A percentile compares a stretch with the other conserved stretches of the same genome.
These are phyloP conservation scores for Cantharis lateralis DNA, from an alignment of 2,888 invertebrate species.

Conservation along the genomic window DNA sequence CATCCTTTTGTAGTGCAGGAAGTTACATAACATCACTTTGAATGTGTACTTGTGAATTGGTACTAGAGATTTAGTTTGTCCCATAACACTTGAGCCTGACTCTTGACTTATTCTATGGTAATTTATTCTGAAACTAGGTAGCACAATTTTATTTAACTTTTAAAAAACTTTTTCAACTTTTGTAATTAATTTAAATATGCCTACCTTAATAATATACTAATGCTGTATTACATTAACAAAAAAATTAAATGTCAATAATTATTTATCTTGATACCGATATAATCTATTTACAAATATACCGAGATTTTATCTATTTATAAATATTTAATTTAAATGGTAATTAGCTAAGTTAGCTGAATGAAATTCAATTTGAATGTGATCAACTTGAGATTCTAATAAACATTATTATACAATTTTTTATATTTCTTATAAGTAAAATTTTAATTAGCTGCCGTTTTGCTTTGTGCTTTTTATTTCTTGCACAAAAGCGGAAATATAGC, in stretches of 20 bases:
- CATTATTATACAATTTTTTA: not conserved
- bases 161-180: not conserved
- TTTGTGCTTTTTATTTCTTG: not conserved
- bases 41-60: slow-evolving; percentile 22
- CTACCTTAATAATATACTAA: not conserved
- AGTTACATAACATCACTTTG: slow-evolving; percentile 22
- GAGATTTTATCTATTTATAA: too few species aligned
- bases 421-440: not conserved
- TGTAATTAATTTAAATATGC: not conserved
- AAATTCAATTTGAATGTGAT: too few species aligned
- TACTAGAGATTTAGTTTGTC: slow-evolving; percentile 22
- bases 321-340: too few species aligned
- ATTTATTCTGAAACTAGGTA: slow-evolving; percentile 23
- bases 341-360: too few species aligned
- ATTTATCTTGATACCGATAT: not conserved
- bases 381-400: too few species aligned
- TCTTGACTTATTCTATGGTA: slow-evolving; percentile 26
- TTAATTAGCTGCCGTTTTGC: not conserved
- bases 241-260: not conserved
- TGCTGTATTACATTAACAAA: not conserved
- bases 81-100: slow-evolving; percentile 30
- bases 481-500: not conserved
- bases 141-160: not conserved
- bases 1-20: slow-evolving; percentile 22
- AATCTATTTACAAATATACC: too few species aligned